Conservation (phyloP, 2,888 invertebrate genomes). For the Cremastobaeus sp. region DNA sequence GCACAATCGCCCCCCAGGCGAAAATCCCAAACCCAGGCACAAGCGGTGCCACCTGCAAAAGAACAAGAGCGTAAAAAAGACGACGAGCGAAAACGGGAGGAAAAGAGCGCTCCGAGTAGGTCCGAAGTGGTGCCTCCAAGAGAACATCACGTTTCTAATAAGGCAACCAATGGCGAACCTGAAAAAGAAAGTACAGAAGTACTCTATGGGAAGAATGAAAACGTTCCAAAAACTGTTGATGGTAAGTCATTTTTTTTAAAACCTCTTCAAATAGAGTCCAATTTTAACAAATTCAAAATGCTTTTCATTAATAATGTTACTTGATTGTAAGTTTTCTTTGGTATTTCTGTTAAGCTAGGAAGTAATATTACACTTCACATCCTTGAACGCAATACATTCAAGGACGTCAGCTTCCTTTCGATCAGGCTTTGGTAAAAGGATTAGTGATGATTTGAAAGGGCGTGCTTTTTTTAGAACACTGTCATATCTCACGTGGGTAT, state of each 20-base stretch:
- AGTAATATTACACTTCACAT: conserved; percentile 37
- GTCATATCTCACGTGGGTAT: too few species aligned
- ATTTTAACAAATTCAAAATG: background rate
- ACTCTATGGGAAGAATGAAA: conserved; percentile 63
- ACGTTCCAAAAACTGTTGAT: conserved; percentile 67
- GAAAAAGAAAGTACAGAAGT: conserved; percentile 67
- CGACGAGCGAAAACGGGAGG: conserved; percentile 66
- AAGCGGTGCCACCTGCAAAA: conserved; percentile 39
- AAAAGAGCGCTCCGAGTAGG: conserved; percentile 62
- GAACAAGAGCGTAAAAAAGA: conserved; percentile 68
- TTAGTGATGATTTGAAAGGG: conserved; percentile 22
- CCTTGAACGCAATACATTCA: conserved; percentile 62
- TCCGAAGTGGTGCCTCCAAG: conserved; percentile 50
- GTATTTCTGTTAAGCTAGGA: conserved; percentile 9
- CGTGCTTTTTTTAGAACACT: too few species aligned
- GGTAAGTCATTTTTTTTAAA: conserved; percentile 65
- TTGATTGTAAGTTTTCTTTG: too few species aligned
- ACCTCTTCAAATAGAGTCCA: conserved; percentile 2
- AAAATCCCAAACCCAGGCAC: conserved; percentile 64
- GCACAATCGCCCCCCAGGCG: conserved; percentile 71
- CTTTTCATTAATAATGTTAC: background rate
- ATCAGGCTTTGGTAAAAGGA: conserved; percentile 47
- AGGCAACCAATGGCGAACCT: conserved; percentile 69
- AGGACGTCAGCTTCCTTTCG: conserved; percentile 52
- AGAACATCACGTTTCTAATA: conserved; percentile 58